Evolutionary conservation across 2,113 vertebrate genomes (phyloP), one percentile per base, ranked within the genome.

Genomic region (Xiphophorus hellerii): DNA sequence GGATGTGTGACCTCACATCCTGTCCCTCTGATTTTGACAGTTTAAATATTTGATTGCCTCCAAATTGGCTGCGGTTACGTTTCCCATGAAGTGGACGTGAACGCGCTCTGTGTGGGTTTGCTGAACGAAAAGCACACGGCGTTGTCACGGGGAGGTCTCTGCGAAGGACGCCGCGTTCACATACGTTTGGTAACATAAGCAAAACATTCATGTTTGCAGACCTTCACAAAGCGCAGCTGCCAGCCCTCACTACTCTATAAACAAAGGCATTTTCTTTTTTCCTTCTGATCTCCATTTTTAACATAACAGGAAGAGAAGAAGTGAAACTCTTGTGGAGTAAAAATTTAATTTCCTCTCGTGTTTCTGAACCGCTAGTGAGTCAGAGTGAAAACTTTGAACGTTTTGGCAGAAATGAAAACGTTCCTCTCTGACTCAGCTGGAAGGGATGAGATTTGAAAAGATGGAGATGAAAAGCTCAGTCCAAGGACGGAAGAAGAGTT

Each of bases 1-100:
- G 35, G 35, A 37, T 37, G 35, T 37, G 35, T 93, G 91, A 90
- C 90, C 87, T 92, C 92, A 93, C 84, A 80, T 87, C 87, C 90
- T 85, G 84, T 81, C 89, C 66, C 13, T 29, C 73, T 78, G 83
- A 44, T 82, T 83, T 60, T 86, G 35, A 37, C 35, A 2, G 35
- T 70, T 87, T 90, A 87, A 91, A 87, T 71, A 76, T 90, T 88
- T 84, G 78, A 89, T 84, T 14, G 2, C 9, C 73, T 70, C 69
- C 73, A 88, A 83, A 92, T 90, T 90, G 82, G 64, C 73, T 62
- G 71, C 78, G 72, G 76, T 92, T 84, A 70, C 64, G 70, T 88
- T 91, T 90, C 87, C 83, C 84, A 78, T 85, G 71, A 61, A 20
- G 73, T 10, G 17, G 44, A 17, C 44, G 5, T 48, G 44, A 48